phyloP scores from a whole-genome alignment of 2,113 vertebrate genomes.

The Hemibagrus wyckioides region DNA sequence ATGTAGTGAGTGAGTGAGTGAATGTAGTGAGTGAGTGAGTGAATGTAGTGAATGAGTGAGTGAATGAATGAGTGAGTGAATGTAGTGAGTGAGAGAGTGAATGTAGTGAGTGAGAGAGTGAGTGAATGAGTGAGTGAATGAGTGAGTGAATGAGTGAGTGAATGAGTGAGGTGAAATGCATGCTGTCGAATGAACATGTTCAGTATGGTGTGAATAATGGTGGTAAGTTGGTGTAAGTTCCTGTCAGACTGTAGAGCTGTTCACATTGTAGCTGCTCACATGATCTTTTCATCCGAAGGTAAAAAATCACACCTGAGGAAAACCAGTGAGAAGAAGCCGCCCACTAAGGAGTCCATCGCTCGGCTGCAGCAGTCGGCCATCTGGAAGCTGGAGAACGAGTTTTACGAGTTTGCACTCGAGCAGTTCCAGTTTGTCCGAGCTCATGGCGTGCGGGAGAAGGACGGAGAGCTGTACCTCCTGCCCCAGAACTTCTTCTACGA shows the following conservation, averaged over 20 bases:
- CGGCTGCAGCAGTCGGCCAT: constrained; percentile 96
- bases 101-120: no score
- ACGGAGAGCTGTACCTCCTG: constrained; percentile 87
- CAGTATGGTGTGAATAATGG: no score
- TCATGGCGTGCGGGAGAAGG: constrained; percentile 95
- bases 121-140: no score
- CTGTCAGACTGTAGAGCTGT: background rate
- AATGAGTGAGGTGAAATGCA: no score
- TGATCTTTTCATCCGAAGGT: background rate
- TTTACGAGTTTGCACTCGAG: constrained; percentile 98
- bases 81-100: no score
- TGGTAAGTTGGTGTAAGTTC: no score
- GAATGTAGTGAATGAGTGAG: no score
- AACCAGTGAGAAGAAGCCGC: constrained; percentile 12
- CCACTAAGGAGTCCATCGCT: constrained; percentile 92
- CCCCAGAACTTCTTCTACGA: constrained; percentile 98
- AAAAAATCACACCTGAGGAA: constrained; percentile 20
- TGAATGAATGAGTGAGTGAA: no score
- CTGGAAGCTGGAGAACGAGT: constrained; percentile 99
- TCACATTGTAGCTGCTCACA: background rate
- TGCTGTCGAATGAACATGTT: no score
- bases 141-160: no score
- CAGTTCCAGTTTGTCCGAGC: constrained; percentile 98
- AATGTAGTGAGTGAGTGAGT: no score
- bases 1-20: no score